Percentiles rank a stretch among this genome's conserved stretches.
These are phyloP conservation scores for Rhineura floridana DNA, from an alignment of 2,113 vertebrate species.

Conservation along the genomic window DNA sequence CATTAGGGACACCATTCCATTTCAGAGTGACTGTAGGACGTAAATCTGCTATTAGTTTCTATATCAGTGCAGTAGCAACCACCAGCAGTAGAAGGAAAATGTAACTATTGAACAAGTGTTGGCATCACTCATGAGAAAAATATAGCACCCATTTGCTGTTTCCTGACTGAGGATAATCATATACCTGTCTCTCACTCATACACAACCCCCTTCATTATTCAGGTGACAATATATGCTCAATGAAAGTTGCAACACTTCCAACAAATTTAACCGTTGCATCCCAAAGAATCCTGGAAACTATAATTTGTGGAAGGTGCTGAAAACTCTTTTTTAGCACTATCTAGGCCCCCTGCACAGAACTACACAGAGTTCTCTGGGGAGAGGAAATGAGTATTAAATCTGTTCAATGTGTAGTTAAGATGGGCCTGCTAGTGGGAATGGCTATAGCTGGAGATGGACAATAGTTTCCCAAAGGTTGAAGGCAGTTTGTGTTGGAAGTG, in stretches of 20 bases:
- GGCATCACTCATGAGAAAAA: background rate
- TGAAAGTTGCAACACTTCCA: too few relatives aligned
- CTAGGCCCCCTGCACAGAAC: background rate
- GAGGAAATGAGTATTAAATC: background rate
- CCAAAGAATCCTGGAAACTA: too few relatives aligned
- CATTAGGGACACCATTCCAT: background rate
- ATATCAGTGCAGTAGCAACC: background rate
- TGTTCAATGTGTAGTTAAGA: background rate
- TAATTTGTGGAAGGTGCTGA: background rate
- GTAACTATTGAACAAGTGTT: background rate
- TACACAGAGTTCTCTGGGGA: background rate
- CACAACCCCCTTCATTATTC: too few relatives aligned
- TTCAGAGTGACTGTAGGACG: too few relatives aligned
- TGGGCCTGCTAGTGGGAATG: background rate
- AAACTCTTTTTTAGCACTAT: background rate
- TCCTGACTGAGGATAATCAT: too few relatives aligned
- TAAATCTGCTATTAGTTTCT: too few relatives aligned
- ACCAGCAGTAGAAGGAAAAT: background rate
- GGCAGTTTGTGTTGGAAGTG: background rate
- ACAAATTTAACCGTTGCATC: too few relatives aligned
- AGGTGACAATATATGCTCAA: too few relatives aligned
- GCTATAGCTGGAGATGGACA: background rate
- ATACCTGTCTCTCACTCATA: too few relatives aligned
- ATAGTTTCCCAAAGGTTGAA: background rate
- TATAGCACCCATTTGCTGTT: too few relatives aligned